These are phyloP conservation scores for Sycobia sp. DNA, from an alignment of 1,140 invertebrate species.

Conservation along the genomic window DNA sequence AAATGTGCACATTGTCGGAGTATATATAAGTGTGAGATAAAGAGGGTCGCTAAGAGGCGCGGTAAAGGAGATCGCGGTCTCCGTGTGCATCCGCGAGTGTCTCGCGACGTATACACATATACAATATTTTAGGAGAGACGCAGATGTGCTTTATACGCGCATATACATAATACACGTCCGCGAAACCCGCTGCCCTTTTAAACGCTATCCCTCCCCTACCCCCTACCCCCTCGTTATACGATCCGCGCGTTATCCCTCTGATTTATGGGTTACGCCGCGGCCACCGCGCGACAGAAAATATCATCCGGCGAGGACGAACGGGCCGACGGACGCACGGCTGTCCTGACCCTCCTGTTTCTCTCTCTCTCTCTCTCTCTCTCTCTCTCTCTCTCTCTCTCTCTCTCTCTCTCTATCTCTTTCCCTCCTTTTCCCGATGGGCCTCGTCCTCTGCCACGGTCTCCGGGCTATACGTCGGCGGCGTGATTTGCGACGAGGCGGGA, in stretches of 20 bases:
- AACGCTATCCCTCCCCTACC: no score
- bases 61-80: no score
- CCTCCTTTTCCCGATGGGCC: no score
- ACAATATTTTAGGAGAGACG: no score
- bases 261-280: conserved; percentile 49
- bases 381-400: neutral
- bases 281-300: conserved; percentile 28
- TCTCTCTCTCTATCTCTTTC: neutral
- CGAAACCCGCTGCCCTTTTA: no score
- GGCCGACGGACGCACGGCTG: neutral
- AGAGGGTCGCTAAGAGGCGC: neutral
- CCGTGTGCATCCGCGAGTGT: no score
- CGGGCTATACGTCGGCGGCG: neutral
- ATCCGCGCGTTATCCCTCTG: conserved; percentile 50
- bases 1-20: no score
- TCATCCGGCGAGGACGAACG: conserved; percentile 10
- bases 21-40: neutral
- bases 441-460: no score
- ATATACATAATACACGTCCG: conserved; percentile 25
- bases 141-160: neutral
- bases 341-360: neutral
- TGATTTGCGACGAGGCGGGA: conserved; percentile 28
- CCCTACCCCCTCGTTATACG: conserved; percentile 31
- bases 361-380: neutral
- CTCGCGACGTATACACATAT: no score